These are phyloP conservation scores for Drosophila subsilvestris DNA, from an alignment of 2,888 invertebrate genomes.

Conservation along the genomic window DNA sequence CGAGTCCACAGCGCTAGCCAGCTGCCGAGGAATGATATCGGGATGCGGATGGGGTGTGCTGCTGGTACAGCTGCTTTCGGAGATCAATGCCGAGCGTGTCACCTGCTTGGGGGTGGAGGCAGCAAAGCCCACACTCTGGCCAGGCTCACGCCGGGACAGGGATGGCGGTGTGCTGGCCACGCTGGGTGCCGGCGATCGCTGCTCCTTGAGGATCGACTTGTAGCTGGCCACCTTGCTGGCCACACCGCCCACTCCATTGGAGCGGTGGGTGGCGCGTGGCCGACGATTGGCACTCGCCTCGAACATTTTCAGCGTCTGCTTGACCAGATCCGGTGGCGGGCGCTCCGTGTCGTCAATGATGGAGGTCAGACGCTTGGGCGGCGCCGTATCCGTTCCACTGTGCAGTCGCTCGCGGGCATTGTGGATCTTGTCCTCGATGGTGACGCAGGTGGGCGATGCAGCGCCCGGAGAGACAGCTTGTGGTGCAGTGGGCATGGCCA, in stretches of 20 bases:
- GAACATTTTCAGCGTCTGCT: conserved; percentile 93
- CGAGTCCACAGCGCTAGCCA: conserved; percentile 69
- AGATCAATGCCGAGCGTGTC: not conserved
- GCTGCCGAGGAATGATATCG: conserved; percentile 84
- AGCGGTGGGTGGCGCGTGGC: conserved; percentile 83
- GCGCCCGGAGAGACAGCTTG: conserved; percentile 24
- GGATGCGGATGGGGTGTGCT: conserved; percentile 68
- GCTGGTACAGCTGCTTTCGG: conserved; percentile 22
- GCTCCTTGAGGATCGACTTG: conserved; percentile 87
- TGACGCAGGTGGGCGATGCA: conserved; percentile 65
- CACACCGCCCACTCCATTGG: conserved; percentile 85
- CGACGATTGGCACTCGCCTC: conserved; percentile 88
- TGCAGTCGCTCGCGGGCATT: conserved; percentile 83
- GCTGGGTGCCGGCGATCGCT: conserved; percentile 82
- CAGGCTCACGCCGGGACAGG: not conserved
- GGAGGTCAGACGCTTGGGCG: conserved; percentile 87
- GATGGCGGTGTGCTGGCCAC: not conserved
- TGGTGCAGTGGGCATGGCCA: conserved; percentile 31
- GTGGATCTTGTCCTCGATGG: conserved; percentile 84
- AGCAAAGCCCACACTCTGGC: conserved; percentile 34
- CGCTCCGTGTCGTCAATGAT: conserved; percentile 90
- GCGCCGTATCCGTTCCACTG: conserved; percentile 83
- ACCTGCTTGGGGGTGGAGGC: conserved; percentile 61
- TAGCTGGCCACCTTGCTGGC: conserved; percentile 88
- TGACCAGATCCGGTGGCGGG: conserved; percentile 95